Percentiles rank a stretch among this genome's conserved stretches.
Conservation (phyloP, 1,140 invertebrate species). For the Drosophila willistoni region DNA sequence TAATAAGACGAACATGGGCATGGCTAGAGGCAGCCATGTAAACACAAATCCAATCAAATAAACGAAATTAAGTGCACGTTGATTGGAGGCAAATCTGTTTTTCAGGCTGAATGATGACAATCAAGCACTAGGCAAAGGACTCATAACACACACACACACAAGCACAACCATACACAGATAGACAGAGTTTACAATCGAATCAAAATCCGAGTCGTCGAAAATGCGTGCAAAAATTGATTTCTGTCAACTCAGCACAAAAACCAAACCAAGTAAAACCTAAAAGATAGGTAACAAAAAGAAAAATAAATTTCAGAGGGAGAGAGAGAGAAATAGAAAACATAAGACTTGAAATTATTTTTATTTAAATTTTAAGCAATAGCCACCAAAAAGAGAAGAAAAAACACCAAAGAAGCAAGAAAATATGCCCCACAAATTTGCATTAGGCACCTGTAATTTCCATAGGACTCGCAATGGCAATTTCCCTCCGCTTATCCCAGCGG, state of each 20-base stretch:
- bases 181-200: neutral
- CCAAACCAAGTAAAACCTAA: neutral
- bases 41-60: conserved; percentile 82
- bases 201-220: conserved; percentile 9
- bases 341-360: conserved; percentile 53
- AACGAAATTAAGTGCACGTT: conserved; percentile 81
- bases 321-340: neutral
- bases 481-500: conserved; percentile 52
- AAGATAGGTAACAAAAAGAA: neutral
- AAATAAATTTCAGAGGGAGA: neutral
- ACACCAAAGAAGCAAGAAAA: conserved; percentile 40
- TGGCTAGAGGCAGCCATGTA: conserved; percentile 65
- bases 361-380: conserved; percentile 29
- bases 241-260: conserved; percentile 47
- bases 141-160: conserved; percentile 48
- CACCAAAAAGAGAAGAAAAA: conserved; percentile 3
- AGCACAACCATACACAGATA: conserved; percentile 28
- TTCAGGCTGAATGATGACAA: conserved; percentile 80
- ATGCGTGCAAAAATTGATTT: conserved; percentile 44
- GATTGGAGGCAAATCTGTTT: conserved; percentile 81
- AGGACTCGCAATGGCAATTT: conserved; percentile 63
- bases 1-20: conserved; percentile 3
- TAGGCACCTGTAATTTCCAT: conserved; percentile 76
- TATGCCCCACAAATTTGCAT: conserved; percentile 78
- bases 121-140: conserved; percentile 42